phyloP scores from a whole-genome alignment of 2,797 vertebrate genomes.

The Melanotaenia parkinsoni region DNA sequence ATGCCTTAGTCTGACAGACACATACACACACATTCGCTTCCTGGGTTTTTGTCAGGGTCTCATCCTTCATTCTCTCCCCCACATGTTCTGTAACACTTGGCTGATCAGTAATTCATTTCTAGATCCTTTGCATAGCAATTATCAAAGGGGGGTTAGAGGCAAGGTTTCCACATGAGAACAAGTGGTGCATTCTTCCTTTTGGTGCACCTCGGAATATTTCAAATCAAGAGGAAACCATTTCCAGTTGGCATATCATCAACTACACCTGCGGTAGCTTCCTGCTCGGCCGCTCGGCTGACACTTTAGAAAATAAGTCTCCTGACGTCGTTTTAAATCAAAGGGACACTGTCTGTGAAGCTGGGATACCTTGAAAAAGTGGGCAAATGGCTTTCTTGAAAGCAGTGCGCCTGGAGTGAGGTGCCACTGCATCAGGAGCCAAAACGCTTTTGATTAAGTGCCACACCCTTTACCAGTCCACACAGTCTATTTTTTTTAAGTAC shows the following conservation, averaged over 20 bases:
- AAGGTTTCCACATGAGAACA: slow-evolving; percentile 76
- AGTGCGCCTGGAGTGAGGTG: slow-evolving; percentile 45
- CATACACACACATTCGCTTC: slow-evolving; percentile 49
- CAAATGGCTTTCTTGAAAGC: slow-evolving; percentile 71
- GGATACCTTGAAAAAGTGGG: slow-evolving; percentile 68
- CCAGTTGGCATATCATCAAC: slow-evolving; percentile 80
- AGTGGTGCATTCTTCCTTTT: slow-evolving; percentile 53
- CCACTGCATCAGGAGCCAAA: slow-evolving; percentile 48
- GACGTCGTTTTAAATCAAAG: slow-evolving; percentile 78
- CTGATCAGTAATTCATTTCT: slow-evolving; percentile 90
- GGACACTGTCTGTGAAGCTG: slow-evolving; percentile 65
- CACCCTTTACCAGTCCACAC: slow-evolving; percentile 19
- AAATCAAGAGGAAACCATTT: slow-evolving; percentile 79
- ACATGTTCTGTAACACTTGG: slow-evolving; percentile 87
- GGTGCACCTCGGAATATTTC: slow-evolving; percentile 72
- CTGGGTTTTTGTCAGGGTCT: slow-evolving; percentile 64
- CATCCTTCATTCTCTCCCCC: slow-evolving; percentile 85
- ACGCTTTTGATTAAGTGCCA: slow-evolving; percentile 54
- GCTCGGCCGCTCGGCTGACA: slow-evolving; percentile 75
- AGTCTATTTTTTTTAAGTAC: slow-evolving; percentile 39
- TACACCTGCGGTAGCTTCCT: slow-evolving; percentile 75
- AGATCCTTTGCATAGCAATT: slow-evolving; percentile 87
- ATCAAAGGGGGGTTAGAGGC: slow-evolving; percentile 86
- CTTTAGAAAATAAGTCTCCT: slow-evolving; percentile 79
- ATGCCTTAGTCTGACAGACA: slow-evolving; percentile 40